These are phyloP conservation scores for Diuraphis noxia DNA, from an alignment of 1,140 invertebrate genomes.

Conservation along the genomic window DNA sequence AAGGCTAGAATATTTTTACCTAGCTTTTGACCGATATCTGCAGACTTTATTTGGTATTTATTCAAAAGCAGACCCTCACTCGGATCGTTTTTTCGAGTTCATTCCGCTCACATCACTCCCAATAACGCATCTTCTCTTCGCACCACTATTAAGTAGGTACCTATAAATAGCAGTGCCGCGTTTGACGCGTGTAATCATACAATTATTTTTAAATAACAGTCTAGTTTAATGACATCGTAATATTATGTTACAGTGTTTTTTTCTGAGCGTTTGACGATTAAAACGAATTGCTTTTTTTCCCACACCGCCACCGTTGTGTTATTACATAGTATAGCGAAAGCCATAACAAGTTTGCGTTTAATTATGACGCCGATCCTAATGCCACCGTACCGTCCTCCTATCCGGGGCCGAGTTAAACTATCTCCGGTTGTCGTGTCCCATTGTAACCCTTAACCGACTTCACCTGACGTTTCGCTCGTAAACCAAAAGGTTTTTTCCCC, in stretches of 20 bases:
- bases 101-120: background rate
- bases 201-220: background rate
- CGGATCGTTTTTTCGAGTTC: background rate
- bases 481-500: background rate
- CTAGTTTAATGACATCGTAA: background rate
- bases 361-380: background rate
- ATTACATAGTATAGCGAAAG: background rate
- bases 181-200: background rate
- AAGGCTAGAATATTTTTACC: no score
- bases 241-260: background rate
- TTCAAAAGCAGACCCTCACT: background rate
- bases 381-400: background rate
- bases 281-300: background rate
- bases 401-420: background rate
- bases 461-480: background rate
- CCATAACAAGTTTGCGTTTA: background rate
- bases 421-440: background rate
- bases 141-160: no score
- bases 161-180: background rate
- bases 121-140: background rate
- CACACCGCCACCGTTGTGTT: background rate
- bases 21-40: no score
- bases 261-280: background rate
- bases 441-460: background rate
- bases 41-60: background rate